These are phyloP conservation scores for Palythoa caribaeorum DNA, from an alignment of 92 coral and sea anemone species.

Conservation along the genomic window DNA sequence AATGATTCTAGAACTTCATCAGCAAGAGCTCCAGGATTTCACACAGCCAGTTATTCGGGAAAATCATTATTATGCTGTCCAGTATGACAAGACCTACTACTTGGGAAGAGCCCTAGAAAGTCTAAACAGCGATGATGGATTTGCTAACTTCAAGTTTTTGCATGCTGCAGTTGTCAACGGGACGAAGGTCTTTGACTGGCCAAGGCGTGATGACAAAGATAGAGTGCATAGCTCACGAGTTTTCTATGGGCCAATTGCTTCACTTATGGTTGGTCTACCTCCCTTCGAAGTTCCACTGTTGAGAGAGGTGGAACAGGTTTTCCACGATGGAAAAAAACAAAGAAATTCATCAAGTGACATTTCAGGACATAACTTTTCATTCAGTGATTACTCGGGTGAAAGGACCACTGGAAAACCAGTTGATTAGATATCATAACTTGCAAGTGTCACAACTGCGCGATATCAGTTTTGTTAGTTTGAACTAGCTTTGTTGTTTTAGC, in stretches of 20 bases:
- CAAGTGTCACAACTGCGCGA: not conserved
- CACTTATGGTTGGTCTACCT: not conserved
- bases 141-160: conserved; percentile 30
- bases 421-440: not conserved
- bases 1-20: conserved; percentile 14
- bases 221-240: conserved; percentile 13
- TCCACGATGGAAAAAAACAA: not conserved
- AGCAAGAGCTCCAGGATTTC: conserved; percentile 14
- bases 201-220: not conserved
- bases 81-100: conserved; percentile 10
- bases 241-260: conserved; percentile 15
- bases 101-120: conserved; percentile 13
- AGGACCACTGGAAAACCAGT: conserved; percentile 16
- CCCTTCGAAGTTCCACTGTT: conserved; percentile 9
- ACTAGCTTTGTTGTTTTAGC: conserved; percentile 9
- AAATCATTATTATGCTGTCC: not conserved
- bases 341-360: conserved; percentile 12
- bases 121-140: conserved; percentile 3
- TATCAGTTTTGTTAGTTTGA: not conserved
- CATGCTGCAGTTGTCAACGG: conserved; percentile 10
- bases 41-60: not conserved
- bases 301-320: conserved; percentile 12
- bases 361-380: not conserved
- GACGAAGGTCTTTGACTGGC: not conserved
- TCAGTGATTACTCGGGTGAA: conserved; percentile 11